Evolutionary conservation across 2,113 vertebrate species (phyloP), one percentile per base, ranked within the genome.

Genomic region (Trematomus loennbergii): DNA sequence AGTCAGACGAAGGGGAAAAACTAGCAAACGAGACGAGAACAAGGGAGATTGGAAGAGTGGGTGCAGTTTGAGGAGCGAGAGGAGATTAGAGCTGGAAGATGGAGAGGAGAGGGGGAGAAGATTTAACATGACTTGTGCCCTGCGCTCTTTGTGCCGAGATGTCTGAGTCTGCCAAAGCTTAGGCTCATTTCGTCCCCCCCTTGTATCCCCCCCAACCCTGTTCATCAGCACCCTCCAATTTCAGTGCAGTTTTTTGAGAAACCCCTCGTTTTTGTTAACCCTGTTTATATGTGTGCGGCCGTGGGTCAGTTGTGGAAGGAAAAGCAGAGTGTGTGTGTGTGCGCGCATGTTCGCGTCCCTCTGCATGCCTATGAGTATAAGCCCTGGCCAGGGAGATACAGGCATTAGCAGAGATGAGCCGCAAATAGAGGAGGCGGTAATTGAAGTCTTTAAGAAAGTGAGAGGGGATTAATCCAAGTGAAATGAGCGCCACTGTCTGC

Each of bases 391-490:
- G 82, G 82, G 81, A 94, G 92, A 94, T 94, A 92, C 88, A 92
- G 92, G 92, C 92, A 94, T 94, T 94, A 95, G 86, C 75, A 78
- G 87, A 90, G 92, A 91, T 94, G 88, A 94, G 91, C 87, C 49
- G 76, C 89, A 91, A 94, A 93, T 93, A 91, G 92, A 88, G 76
- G 90, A 90, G 87, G 89, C 87, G 79, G 93, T 94, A 94, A 94
- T 93, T 92, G 94, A 94, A 94, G 94, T 94, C 89, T 94, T 94
- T 94, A 94, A 92, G 92, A 85, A 94, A 94, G 90, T 92, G 91
- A 92, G 92, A 89, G 91, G 88, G 89, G 92, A 93, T 94, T 95
- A 93, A 91, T 90, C 85, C 84, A 50, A 91, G 83, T 61, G 79
- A 84, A 92, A 93, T 84, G 86, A 92, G 87, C 67, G 72, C 86